These are phyloP conservation scores for Prunella himalayana DNA, from an alignment of 2,113 vertebrate genomes.

Conservation along the genomic window DNA sequence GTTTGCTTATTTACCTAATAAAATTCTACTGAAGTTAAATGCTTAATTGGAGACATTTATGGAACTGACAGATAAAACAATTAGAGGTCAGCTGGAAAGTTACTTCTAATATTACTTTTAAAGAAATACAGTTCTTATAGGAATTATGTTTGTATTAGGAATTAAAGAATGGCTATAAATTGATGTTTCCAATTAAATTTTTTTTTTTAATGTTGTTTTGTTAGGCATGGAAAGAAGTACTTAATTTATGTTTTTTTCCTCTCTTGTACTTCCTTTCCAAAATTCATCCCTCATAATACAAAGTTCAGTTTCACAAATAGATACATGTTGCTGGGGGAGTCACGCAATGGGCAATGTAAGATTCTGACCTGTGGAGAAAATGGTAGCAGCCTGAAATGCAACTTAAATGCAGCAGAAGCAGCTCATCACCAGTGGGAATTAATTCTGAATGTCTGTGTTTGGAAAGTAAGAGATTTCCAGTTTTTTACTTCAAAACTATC, in stretches of 20 bases:
- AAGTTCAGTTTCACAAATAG: not conserved
- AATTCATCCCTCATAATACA: not conserved
- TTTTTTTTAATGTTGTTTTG: not conserved
- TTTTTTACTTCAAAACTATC: not conserved
- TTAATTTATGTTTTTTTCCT: not conserved
- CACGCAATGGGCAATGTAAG: rapidly evolving
- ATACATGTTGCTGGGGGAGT: not conserved
- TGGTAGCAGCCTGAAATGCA: not conserved
- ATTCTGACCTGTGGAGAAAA: not conserved
- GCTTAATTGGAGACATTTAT: not conserved
- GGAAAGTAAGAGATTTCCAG: not conserved
- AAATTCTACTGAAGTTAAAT: not conserved
- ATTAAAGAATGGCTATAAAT: not conserved
- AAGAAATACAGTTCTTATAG: not conserved
- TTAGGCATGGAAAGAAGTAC: not conserved
- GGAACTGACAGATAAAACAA: not conserved
- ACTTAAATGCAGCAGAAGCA: not conserved
- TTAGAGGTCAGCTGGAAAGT: not conserved
- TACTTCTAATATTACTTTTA: not conserved
- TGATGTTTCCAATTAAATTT: not conserved
- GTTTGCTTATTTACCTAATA: not conserved
- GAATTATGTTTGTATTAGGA: not conserved
- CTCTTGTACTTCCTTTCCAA: not conserved
- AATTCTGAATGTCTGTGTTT: not conserved
- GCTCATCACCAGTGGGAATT: not conserved